phyloP scores from a whole-genome alignment of 2,797 vertebrate species.

The Adrianichthys oophorus region DNA sequence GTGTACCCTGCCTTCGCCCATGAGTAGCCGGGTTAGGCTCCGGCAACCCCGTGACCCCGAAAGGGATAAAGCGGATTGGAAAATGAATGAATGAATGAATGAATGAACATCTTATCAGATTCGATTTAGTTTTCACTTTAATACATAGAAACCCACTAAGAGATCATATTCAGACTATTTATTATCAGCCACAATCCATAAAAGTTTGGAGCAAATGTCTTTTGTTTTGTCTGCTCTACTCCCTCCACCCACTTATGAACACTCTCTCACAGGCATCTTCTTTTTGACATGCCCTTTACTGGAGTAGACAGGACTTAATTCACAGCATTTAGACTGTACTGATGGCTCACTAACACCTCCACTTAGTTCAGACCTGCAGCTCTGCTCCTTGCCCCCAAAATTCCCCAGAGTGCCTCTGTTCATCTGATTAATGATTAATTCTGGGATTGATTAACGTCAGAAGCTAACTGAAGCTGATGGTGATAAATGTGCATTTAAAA shows the following conservation, averaged over 20 bases:
- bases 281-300: not conserved
- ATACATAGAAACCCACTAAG: constrained; percentile 16
- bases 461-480: not conserved
- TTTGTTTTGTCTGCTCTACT: constrained; percentile 20
- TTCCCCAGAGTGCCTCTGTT: not conserved
- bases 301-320: no score
- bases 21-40: no score
- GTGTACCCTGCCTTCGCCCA: no score
- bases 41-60: no score
- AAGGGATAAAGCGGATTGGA: no score
- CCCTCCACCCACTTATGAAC: constrained; percentile 4
- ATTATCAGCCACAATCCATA: constrained; percentile 21
- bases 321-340: not conserved
- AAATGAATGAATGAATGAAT: no score
- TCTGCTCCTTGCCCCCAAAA: constrained; percentile 10
- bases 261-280: not conserved
- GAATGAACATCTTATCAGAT: constrained; percentile 7
- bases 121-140: not conserved
- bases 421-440: not conserved
- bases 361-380: not conserved
- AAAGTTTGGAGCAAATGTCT: constrained; percentile 34
- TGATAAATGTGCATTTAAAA: no score
- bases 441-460: not conserved
- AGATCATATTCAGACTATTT: constrained; percentile 2
- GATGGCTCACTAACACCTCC: not conserved